A percentile compares a stretch with the other conserved stretches of the same genome.
Evolutionary conservation across 2,888 invertebrate species (phyloP).

Genomic region (Pyrrhopygopsis socrates): DNA sequence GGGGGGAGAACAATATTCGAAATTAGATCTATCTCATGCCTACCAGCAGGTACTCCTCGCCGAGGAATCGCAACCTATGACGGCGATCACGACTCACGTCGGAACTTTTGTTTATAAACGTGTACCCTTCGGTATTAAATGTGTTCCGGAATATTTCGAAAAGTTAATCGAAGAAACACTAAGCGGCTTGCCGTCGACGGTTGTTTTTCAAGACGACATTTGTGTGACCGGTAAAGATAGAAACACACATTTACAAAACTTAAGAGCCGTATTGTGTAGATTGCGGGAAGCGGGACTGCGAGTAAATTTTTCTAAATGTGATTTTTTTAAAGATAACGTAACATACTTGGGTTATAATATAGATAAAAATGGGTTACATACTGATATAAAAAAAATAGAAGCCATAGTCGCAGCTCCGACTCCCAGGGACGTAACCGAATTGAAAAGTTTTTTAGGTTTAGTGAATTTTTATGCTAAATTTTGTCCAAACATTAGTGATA

Average conservation of each 20-base stretch:
- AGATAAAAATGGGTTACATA: slow-evolving; percentile 53
- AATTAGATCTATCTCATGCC: slow-evolving; percentile 80
- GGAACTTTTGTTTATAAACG: slow-evolving; percentile 79
- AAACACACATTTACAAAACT: slow-evolving; percentile 38
- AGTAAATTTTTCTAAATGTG: slow-evolving; percentile 54
- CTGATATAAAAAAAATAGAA: slow-evolving; percentile 54
- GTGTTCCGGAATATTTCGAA: slow-evolving; percentile 79
- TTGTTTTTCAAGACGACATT: slow-evolving; percentile 72
- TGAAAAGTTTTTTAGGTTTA: slow-evolving; percentile 50
- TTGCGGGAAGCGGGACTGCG: slow-evolving; percentile 53
- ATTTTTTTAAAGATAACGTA: slow-evolving; percentile 19
- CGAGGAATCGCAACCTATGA: slow-evolving; percentile 67
- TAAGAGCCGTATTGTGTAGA: slow-evolving; percentile 46
- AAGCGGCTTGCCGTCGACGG: slow-evolving; percentile 43
- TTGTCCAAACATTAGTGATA: slow-evolving; percentile 10
- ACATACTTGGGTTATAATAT: slow-evolving; percentile 43
- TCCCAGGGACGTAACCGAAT: slow-evolving; percentile 63
- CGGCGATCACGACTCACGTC: slow-evolving; percentile 77
- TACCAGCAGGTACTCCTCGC: slow-evolving; percentile 79
- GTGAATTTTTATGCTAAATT: slow-evolving; percentile 33
- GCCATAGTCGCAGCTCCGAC: slow-evolving; percentile 53
- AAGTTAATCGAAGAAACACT: slow-evolving; percentile 72
- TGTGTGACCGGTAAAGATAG: slow-evolving; percentile 62
- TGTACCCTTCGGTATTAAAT: slow-evolving; percentile 73
- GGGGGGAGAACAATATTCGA: slow-evolving; percentile 79